These are phyloP conservation scores for Pecten maximus DNA, from an alignment of 2,888 invertebrate genomes.

Conservation along the genomic window DNA sequence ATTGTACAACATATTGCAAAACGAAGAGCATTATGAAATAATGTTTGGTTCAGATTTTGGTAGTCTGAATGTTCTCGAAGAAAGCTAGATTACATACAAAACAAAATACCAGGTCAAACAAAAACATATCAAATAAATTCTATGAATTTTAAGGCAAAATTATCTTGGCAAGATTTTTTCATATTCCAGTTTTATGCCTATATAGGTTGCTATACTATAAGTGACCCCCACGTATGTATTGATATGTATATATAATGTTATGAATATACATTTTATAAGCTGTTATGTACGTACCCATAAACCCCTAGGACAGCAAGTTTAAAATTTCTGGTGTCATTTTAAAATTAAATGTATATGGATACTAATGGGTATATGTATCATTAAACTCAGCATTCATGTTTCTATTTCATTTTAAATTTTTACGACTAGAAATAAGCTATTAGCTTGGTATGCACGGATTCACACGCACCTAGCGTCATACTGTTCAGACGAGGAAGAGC, in stretches of 20 bases:
- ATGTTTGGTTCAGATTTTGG: no score
- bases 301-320: neutral
- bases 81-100: no score
- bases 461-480: neutral
- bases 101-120: no score
- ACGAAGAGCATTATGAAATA: no score
- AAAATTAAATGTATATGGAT: conserved; percentile 33
- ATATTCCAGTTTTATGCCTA: no score
- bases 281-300: neutral
- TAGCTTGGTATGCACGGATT: neutral
- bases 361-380: conserved; percentile 8
- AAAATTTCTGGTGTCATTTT: neutral
- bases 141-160: no score
- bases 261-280: neutral
- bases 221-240: no score
- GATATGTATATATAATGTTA: neutral
- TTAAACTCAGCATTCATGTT: conserved; percentile 24
- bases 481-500: neutral
- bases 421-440: neutral
- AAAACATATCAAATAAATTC: no score
- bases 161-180: no score
- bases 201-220: no score
- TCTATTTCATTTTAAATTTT: conserved; percentile 25
- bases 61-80: no score
- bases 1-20: no score